Evolutionary conservation across 2,888 invertebrate genomes (phyloP), one percentile per base, ranked within the genome.

Genomic region (Chrysodeixis includens): DNA sequence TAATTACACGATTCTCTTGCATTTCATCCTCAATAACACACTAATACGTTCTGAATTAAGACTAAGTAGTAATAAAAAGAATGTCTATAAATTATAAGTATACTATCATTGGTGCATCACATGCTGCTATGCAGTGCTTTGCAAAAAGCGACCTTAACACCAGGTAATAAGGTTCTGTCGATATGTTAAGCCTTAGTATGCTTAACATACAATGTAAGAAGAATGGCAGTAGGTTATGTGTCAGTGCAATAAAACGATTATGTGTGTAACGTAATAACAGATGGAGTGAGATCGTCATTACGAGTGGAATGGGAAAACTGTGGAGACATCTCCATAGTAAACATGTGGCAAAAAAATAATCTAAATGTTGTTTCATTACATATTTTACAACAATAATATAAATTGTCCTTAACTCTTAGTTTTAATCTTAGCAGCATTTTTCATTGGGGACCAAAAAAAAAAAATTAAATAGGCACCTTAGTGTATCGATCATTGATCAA

Each of bases 211-310:
- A 82, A 68, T 71, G 76, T 69, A 73, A 61, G 67, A 59, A 71
- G 70, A 58, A 61, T 80, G 71, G 53, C 74, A 80, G 69, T 71
- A 69, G 79, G 77, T 74, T 78, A 78, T 82, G 90, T 90, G 88
- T 89, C 40, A 40, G 40, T 1, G 83, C 89, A 90, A 90, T 92
- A 93, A 92, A 92, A 90, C 86, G 84, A 87, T 89, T 92, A 91
- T 91, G 87, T 89, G 90, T 90, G 87, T 85, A 88, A 88, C 90
- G 86, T 89, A 90, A 90, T 92, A 90, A 90, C 87, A 40, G 40
- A 40, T 40, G n/a, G 58, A 86, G 87, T 83, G 85, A 83, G 86
- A 88, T 87, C 87, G 86, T 87, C 87, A 86, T 87, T 87, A 85
- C 84, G 71, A 71, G 65, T 56, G 58, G 79, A 60, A 85, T 74